phyloP scores from a whole-genome alignment of 92 coral and sea anemone species.

The Galaxea fascicularis region DNA sequence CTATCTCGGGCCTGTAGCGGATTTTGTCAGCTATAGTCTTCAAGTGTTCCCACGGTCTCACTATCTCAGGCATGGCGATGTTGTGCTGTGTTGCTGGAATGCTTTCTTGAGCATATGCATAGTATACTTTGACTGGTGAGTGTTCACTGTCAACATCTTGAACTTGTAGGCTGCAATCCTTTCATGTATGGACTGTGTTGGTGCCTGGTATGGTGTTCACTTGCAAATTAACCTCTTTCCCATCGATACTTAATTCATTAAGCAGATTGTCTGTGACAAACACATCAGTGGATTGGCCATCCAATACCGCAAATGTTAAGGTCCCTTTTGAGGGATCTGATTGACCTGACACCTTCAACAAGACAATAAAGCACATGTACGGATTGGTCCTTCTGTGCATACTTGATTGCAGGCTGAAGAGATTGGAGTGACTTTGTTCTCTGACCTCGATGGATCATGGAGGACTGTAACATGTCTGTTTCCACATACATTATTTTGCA shows the following conservation, averaged over 20 bases:
- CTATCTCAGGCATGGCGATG: too few species aligned
- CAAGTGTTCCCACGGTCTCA: slow-evolving; percentile 71
- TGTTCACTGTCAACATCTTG: slow-evolving; percentile 42
- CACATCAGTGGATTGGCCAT: slow-evolving; percentile 51
- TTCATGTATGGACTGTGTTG: slow-evolving; percentile 37
- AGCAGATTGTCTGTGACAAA: slow-evolving; percentile 49
- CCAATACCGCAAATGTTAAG: too few species aligned
- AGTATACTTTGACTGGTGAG: slow-evolving; percentile 18
- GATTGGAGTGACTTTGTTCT: background rate
- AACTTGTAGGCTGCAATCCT: slow-evolving; percentile 35
- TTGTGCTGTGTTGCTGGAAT: slow-evolving; percentile 59
- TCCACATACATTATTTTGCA: too few species aligned
- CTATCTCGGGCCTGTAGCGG: slow-evolving; percentile 56
- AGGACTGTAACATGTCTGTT: too few species aligned
- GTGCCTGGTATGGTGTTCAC: slow-evolving; percentile 66
- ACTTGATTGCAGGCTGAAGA: slow-evolving; percentile 65
- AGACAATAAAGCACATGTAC: slow-evolving; percentile 67
- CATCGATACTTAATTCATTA: slow-evolving; percentile 31
- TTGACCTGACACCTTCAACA: slow-evolving; percentile 52
- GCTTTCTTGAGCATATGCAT: slow-evolving; percentile 37
- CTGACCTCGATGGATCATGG: too few species aligned
- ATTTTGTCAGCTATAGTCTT: slow-evolving; percentile 52
- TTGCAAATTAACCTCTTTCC: slow-evolving; percentile 43
- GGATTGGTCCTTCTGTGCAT: slow-evolving; percentile 35
- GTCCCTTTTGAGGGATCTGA: slow-evolving; percentile 46